Conservation (phyloP, 2,888 invertebrate species). For the Dioctria linearis region DNA sequence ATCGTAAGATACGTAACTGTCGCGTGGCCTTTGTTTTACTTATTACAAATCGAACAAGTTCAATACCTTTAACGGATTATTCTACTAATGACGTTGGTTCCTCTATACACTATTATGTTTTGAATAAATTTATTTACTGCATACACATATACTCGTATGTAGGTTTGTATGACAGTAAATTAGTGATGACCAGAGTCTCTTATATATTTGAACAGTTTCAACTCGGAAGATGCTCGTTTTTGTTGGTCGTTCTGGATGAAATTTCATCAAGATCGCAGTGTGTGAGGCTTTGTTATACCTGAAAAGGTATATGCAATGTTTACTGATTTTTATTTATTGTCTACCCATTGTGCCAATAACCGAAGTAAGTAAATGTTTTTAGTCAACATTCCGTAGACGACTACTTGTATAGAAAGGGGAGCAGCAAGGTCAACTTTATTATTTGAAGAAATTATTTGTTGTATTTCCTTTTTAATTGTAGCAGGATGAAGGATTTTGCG, state of each 20-base stretch:
- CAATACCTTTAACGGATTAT: neutral
- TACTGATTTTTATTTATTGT: constrained; percentile 35
- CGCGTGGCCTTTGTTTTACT: too few species aligned
- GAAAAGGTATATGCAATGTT: neutral
- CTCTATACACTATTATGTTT: too few species aligned
- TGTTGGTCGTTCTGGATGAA: constrained; percentile 7
- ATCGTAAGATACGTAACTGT: too few species aligned
- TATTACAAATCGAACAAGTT: neutral
- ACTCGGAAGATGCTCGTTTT: neutral
- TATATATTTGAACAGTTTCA: constrained; percentile 1
- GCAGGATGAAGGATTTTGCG: too few species aligned
- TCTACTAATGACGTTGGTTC: too few species aligned
- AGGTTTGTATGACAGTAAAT: too few species aligned
- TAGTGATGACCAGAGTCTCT: neutral
- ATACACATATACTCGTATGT: too few species aligned
- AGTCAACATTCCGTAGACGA: constrained; percentile 8
- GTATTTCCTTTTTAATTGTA: too few species aligned
- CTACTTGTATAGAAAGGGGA: neutral
- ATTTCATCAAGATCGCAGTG: neutral
- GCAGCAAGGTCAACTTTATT: constrained; percentile 35
- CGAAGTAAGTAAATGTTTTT: constrained; percentile 10
- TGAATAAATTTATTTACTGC: too few species aligned
- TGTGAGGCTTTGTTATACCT: constrained; percentile 11
- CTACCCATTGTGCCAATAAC: constrained; percentile 27
- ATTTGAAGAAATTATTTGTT: neutral